Percentiles rank a stretch among this genome's conserved stretches.
Evolutionary conservation across 2,797 vertebrate species (phyloP).

Genomic region (Ambastaia sidthimunki): DNA sequence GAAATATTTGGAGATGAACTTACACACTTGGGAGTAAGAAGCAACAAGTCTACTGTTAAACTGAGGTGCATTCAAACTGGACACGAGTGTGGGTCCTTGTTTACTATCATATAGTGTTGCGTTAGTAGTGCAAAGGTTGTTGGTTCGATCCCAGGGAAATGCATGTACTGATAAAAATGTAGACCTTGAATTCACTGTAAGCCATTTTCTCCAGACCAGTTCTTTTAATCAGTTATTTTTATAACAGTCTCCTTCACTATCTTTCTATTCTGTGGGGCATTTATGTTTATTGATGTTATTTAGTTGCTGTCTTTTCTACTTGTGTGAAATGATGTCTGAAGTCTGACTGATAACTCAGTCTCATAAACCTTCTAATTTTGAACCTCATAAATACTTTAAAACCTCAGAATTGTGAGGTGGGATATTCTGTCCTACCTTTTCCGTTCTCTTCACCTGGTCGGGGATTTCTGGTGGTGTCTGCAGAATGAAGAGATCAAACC

Average conservation of each 20-base stretch:
- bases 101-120: no score
- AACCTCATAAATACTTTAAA: background rate
- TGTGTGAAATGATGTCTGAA: background rate
- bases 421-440: slow-evolving; percentile 82
- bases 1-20: slow-evolving; percentile 18
- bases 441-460: slow-evolving; percentile 91
- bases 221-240: background rate
- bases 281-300: background rate
- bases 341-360: background rate
- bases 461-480: slow-evolving; percentile 94
- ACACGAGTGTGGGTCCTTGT: background rate
- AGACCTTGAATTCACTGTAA: background rate
- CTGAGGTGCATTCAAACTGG: background rate
- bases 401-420: background rate
- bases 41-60: slow-evolving; percentile 47
- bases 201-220: background rate
- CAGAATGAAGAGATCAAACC: background rate
- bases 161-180: no score
- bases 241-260: background rate
- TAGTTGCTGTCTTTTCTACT: background rate
- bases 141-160: no score
- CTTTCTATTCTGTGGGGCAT: background rate
- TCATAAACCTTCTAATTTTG: no score
- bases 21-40: slow-evolving; percentile 80
- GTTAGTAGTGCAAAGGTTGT: no score